Base-by-base conservation (phyloP, 2,113 vertebrate genomes). In the Bufo gargarizans region DNA sequence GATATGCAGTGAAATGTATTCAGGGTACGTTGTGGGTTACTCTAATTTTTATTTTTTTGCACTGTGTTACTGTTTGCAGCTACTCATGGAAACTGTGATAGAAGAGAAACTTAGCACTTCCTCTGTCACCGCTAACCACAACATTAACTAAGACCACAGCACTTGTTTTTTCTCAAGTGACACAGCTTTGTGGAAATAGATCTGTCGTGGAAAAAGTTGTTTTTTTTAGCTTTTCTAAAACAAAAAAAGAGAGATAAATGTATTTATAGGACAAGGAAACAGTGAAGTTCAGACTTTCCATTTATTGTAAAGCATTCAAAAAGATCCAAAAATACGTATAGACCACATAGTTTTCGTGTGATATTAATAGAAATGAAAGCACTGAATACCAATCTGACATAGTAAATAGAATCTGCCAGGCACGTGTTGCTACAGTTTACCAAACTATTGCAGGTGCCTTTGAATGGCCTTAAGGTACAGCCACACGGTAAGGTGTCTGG, bases 121-220 rank as follows among this genome's bases (percentile, higher is more conserved):
- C 87, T 89, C 55, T 89, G 59, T 84, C 81, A 69, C 82, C 53
- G 50, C 71, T 89, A 89, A 89, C 87, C 82, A 63, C 87, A 84
- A 33, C 22, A 67, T 33, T 55, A 76, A 33, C 49, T 69, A 65
- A 91, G 89, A 91, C 86, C 91, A 90, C 91, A 91, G 56, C 82
- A 76, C 86, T 90, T 91, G 89, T 90, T 91, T 91, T 33, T 87
- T 89, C 89, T 86, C 76, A 58, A 74, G 86, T 90, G 89, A 90
- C 85, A 86, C 85, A 88, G 88, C 88, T 89, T 83, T 90, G 84
- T 90, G 90, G 91, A 89, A 90, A 90, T 69, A 91, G 89, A 88
- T 69, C 84, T 88, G 86, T 79, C 89, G 58, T 88, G 77, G 84
- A 90, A 90, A 76, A 86, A 65, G 22, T 71, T n/a, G 14, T 49